Percentiles rank a stretch among this genome's conserved stretches.
phyloP scores from a whole-genome alignment of 1,140 invertebrate genomes.

The Gonioctena quinquepunctata region DNA sequence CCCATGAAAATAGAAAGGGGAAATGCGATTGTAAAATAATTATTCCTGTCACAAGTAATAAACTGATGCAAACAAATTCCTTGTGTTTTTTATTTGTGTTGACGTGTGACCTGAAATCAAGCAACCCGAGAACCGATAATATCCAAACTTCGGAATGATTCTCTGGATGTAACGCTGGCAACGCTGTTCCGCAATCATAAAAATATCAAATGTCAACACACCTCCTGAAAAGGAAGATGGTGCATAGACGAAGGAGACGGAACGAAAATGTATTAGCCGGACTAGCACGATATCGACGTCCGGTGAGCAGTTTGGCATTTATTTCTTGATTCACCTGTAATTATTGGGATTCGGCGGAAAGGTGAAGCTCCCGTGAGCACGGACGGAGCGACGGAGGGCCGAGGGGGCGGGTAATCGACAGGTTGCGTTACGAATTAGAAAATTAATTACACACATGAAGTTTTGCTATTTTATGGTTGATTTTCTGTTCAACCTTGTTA shows the following conservation, averaged over 20 bases:
- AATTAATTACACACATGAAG: too few relatives aligned
- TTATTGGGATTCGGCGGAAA: not conserved
- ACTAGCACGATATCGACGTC: not conserved
- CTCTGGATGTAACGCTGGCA: not conserved
- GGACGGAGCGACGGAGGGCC: not conserved
- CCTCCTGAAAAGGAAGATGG: slow-evolving; percentile 2
- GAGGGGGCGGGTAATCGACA: not conserved
- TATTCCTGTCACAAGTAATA: too few relatives aligned
- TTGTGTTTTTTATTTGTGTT: too few relatives aligned
- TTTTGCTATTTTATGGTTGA: too few relatives aligned
- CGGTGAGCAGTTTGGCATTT: slow-evolving; percentile 3
- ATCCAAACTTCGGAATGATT: too few relatives aligned
- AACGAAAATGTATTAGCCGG: not conserved
- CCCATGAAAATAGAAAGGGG: too few relatives aligned
- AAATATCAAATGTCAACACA: slow-evolving; percentile 11
- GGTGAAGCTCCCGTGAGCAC: not conserved
- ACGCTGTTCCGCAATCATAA: not conserved
- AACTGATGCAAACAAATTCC: too few relatives aligned
- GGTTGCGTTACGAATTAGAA: too few relatives aligned
- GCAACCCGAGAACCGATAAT: too few relatives aligned
- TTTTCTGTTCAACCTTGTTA: too few relatives aligned
- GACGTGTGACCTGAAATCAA: too few relatives aligned
- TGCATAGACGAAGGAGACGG: not conserved
- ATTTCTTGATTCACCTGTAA: slow-evolving; percentile 8
- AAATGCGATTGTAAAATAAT: too few relatives aligned